Percentiles rank a stretch among this genome's conserved stretches.
Conservation (phyloP, 2,797 vertebrate species). For the Lutjanus campechanus region DNA sequence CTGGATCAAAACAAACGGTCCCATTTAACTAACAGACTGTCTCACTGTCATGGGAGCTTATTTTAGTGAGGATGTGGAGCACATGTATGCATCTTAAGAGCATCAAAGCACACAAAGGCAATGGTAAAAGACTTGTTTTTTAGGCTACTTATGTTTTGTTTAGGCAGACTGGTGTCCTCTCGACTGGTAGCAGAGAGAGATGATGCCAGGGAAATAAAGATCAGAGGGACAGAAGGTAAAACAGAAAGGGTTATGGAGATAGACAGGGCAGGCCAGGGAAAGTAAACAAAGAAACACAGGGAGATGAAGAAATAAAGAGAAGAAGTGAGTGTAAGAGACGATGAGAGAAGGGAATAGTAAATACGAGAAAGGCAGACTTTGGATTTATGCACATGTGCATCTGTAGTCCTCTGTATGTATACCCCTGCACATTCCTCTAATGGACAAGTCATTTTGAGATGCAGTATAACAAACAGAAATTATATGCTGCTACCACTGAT, state of each 20-base stretch:
- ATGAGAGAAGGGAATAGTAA: slow-evolving; percentile 6
- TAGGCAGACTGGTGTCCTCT: slow-evolving; percentile 27
- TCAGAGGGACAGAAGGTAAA: slow-evolving; percentile 38
- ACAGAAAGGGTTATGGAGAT: slow-evolving; percentile 33
- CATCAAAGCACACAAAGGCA: slow-evolving; percentile 16
- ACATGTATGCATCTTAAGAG: slow-evolving; percentile 39
- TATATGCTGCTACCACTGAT: slow-evolving; percentile 52
- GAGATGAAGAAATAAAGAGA: slow-evolving; percentile 40
- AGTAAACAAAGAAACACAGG: slow-evolving; percentile 51
- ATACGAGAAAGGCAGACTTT: slow-evolving; percentile 11
- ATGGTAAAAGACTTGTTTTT: slow-evolving; percentile 35
- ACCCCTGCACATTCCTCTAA: slow-evolving; percentile 31
- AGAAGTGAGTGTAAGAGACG: slow-evolving; percentile 8
- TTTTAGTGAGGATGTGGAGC: slow-evolving; percentile 16
- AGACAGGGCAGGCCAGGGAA: slow-evolving; percentile 19
- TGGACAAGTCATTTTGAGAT: slow-evolving; percentile 50
- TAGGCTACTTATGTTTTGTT: slow-evolving; percentile 39
- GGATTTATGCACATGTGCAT: slow-evolving; percentile 12
- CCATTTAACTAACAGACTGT: background rate
- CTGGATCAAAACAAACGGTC: background rate
- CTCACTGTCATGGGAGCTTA: slow-evolving; percentile 4
- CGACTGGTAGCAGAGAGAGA: slow-evolving; percentile 36
- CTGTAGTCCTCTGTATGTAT: slow-evolving; percentile 8
- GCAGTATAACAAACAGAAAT: slow-evolving; percentile 55
- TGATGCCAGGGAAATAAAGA: slow-evolving; percentile 60